Percentiles rank a stretch among this genome's conserved stretches.
These are phyloP conservation scores for Drosophila azteca DNA, from an alignment of 1,140 invertebrate species.

Conservation along the genomic window DNA sequence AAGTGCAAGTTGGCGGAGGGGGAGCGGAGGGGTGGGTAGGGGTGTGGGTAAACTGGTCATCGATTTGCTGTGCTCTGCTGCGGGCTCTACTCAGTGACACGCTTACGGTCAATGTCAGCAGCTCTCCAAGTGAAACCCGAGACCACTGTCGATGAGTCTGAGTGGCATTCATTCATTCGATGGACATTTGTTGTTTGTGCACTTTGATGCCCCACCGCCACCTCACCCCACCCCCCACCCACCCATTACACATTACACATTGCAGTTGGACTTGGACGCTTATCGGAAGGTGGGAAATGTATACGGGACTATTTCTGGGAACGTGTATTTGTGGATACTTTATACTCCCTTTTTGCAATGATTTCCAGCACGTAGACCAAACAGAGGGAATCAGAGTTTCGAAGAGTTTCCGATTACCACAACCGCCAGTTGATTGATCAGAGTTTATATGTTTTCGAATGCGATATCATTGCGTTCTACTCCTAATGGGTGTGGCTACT, in stretches of 20 bases:
- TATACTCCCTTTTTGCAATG: not conserved
- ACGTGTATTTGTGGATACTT: no score
- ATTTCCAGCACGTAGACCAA: slow-evolving; percentile 3
- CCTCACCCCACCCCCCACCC: no score
- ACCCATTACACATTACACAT: slow-evolving; percentile 19
- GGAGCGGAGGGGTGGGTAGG: no score
- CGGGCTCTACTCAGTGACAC: slow-evolving; percentile 43
- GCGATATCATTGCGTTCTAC: no score
- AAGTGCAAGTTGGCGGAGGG: no score
- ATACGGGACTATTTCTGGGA: slow-evolving; percentile 22
- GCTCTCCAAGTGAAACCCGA: slow-evolving; percentile 18
- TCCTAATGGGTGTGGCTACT: no score
- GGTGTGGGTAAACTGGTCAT: slow-evolving; percentile 11
- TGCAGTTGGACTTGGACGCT: slow-evolving; percentile 19
- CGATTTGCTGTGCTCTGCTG: slow-evolving; percentile 9
- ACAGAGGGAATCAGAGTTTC: no score
- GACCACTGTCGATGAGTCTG: slow-evolving; percentile 20
- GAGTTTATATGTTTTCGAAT: no score
- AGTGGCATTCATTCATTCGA: no score
- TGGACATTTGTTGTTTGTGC: slow-evolving; percentile 25
- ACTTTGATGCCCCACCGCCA: slow-evolving; percentile 48
- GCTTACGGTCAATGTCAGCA: slow-evolving; percentile 72
- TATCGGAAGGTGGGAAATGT: slow-evolving; percentile 33
- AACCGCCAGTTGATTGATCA: no score
- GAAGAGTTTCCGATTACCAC: no score